These are phyloP conservation scores for Epiperipatus broadwayi DNA, from an alignment of 2,888 invertebrate genomes.

Conservation along the genomic window DNA sequence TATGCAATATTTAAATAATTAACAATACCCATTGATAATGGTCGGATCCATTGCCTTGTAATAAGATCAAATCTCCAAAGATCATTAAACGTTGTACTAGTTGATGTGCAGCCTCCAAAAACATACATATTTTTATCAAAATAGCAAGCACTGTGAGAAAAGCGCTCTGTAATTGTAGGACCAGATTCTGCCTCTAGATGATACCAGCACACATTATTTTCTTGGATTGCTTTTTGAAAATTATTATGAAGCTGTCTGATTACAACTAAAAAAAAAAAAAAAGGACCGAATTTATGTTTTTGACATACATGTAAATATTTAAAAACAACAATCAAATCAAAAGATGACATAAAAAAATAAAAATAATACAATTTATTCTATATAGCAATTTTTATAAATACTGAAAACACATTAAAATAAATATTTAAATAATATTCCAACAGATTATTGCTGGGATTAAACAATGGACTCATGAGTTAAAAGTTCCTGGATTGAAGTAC, in stretches of 20 bases:
- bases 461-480: too few relatives aligned
- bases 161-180: conserved; percentile 67
- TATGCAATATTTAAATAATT: too few relatives aligned
- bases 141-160: conserved; percentile 68
- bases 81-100: conserved; percentile 88
- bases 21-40: conserved; percentile 28
- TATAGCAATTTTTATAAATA: too few relatives aligned
- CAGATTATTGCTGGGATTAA: too few relatives aligned
- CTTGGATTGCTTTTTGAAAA: conserved; percentile 47
- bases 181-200: conserved; percentile 28
- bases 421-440: too few relatives aligned
- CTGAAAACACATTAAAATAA: too few relatives aligned
- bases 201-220: conserved; percentile 20
- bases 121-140: conserved; percentile 65
- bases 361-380: too few relatives aligned
- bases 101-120: conserved; percentile 86
- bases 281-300: too few relatives aligned
- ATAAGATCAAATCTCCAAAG: conserved; percentile 81
- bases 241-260: conserved; percentile 49
- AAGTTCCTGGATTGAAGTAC: too few relatives aligned
- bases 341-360: too few relatives aligned
- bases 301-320: too few relatives aligned
- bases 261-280: conserved; percentile 43
- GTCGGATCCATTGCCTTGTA: conserved; percentile 52
- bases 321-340: too few relatives aligned